Evolutionary conservation across 2,797 vertebrate genomes (phyloP).

Genomic region (Neopelma chrysocephalum): DNA sequence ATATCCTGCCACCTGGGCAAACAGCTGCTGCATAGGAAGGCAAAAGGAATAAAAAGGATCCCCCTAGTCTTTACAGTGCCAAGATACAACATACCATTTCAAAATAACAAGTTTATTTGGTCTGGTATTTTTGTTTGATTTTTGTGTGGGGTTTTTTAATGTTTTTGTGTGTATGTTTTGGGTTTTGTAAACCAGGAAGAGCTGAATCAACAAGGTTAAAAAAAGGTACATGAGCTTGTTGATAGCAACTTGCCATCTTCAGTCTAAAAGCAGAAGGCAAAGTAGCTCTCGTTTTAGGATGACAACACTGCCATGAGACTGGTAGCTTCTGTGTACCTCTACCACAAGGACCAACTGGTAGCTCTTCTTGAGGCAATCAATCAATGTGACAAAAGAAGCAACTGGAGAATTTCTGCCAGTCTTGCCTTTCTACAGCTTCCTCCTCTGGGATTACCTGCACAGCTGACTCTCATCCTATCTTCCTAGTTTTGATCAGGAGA

Average conservation of each 20-base stretch:
- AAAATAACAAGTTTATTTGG: background rate
- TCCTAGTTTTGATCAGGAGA: background rate
- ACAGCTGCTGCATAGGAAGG: conserved; percentile 29
- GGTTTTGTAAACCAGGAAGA: background rate
- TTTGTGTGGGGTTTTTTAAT: background rate
- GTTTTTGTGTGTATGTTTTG: too few species aligned
- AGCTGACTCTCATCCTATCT: background rate
- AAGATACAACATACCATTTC: background rate
- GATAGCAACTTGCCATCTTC: background rate
- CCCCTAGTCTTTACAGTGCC: background rate
- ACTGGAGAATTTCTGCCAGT: background rate
- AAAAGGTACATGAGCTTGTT: background rate
- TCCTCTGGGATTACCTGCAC: background rate
- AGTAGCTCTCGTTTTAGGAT: background rate
- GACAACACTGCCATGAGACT: background rate
- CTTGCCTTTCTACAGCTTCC: background rate
- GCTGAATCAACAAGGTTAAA: background rate
- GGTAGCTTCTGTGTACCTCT: background rate
- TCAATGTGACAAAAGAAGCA: background rate
- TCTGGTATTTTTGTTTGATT: background rate
- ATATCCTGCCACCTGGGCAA: conserved; percentile 55
- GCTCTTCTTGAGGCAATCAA: background rate
- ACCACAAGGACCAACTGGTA: background rate
- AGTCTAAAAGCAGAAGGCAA: background rate
- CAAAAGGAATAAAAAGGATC: background rate